phyloP scores from a whole-genome alignment of 2,113 vertebrate genomes.

The Peromyscus polionotus region DNA sequence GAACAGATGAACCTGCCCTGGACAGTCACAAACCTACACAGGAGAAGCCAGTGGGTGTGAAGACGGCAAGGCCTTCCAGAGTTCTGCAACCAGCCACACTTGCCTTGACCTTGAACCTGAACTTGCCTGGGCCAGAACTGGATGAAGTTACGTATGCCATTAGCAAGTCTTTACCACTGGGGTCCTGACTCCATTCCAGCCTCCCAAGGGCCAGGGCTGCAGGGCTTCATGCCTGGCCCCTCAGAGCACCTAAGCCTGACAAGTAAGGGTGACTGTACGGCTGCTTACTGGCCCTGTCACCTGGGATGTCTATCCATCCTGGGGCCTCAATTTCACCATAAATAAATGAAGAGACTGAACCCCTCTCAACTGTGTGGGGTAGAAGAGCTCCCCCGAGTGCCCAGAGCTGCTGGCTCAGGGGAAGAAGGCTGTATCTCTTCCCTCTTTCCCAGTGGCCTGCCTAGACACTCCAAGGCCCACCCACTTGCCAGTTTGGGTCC shows the following conservation, averaged over 20 bases:
- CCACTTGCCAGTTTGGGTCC: neutral
- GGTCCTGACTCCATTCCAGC: neutral
- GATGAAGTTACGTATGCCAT: neutral
- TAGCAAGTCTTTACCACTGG: neutral
- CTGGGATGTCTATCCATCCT: neutral
- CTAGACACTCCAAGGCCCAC: neutral
- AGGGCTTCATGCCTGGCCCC: neutral
- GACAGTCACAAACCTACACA: constrained; percentile 46
- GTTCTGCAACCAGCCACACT: rapidly evolving
- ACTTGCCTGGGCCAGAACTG: neutral
- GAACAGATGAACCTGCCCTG: constrained; percentile 47
- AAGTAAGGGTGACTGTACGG: rapidly evolving
- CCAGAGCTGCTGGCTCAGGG: too few relatives aligned
- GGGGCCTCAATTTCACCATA: neutral
- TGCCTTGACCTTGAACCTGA: too few relatives aligned
- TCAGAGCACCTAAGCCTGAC: too few relatives aligned
- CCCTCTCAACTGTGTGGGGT: neutral
- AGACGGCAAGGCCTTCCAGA: rapidly evolving
- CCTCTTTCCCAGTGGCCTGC: neutral
- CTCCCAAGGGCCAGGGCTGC: neutral
- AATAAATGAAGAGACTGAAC: neutral
- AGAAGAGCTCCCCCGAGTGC: neutral
- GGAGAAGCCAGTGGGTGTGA: neutral
- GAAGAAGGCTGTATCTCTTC: rapidly evolving
- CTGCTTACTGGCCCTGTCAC: neutral